Evolutionary conservation across 2,113 vertebrate species (phyloP), one percentile per base, ranked within the genome.

Genomic region (Malurus cyaneus): DNA sequence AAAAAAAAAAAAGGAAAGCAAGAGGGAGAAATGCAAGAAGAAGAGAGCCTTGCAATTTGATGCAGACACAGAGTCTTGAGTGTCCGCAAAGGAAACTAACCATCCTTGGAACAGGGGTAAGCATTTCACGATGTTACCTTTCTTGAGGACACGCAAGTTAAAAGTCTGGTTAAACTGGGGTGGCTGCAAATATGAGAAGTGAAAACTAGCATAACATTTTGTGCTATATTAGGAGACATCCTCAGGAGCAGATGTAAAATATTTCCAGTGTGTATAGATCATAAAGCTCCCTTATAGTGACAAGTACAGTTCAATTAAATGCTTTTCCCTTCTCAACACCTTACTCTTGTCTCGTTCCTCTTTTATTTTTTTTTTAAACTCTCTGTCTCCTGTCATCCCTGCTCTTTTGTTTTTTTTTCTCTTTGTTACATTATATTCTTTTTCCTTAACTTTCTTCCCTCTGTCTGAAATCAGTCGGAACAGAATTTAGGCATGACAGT

Each of bases 311-410:
- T 69, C 34, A 80, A 32, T 70, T 46, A 80, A 89, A 72, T 7
- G 14, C 0, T 74, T 70, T 74, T 34, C 12, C 18, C 11, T 47
- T 60, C 46, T 53, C 36, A 5, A 1, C 9, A 59, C 1, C 18
- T 4, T 34, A 46, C 17, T 71, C 5, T 39, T 14, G 4, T 50
- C 21, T 11, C 2, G 4, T 1, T 9, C 0, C 5, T 15, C 12
- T 16, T 24, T 32, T 65, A 18, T 24, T 11, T 14, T 4, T 14
- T 6, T 18, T 39, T 36, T 1, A 13, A 31, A 5, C 3, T 5
- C 4, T 31, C 10, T 29, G n/a, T n/a, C 21, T 12, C 2, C 3
- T 50, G 8, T 14, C 20, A 7, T 42, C 11, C 5, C 8, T 32
- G 4, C 14, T 6, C 4, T 31, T 24, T 41, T 12, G 8, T 44